phyloP scores from a whole-genome alignment of 92 coral and sea anemone genomes.

The Phenganax stokvisi region DNA sequence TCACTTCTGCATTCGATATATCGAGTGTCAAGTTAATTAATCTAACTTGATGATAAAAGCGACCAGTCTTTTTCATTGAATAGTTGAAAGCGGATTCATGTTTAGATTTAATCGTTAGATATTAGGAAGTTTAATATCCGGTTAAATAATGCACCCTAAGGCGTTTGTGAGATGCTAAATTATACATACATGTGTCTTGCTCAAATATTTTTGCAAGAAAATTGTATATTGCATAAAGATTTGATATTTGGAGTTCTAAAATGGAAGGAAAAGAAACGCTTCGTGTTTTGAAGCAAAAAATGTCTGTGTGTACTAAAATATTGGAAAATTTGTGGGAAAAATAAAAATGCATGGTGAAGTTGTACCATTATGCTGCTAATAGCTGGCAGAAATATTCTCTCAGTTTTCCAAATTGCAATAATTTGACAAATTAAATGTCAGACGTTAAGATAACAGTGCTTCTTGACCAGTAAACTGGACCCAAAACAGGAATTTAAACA shows the following conservation, averaged over 20 bases:
- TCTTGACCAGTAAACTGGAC: slow-evolving; percentile 27
- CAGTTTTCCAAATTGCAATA: slow-evolving; percentile 10
- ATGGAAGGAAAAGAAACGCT: too few relatives aligned
- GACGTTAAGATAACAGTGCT: background rate
- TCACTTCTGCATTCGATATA: background rate
- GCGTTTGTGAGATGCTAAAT: background rate
- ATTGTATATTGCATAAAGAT: too few relatives aligned
- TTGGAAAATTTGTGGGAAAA: too few relatives aligned
- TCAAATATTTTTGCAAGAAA: background rate
- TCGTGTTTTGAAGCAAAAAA: too few relatives aligned
- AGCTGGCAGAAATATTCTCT: background rate
- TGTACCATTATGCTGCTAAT: background rate
- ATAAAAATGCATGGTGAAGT: background rate
- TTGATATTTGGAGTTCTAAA: too few relatives aligned
- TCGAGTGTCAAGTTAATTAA: background rate
- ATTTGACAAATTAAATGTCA: background rate
- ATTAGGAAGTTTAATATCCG: slow-evolving; percentile 1
- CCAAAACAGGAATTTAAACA: slow-evolving; percentile 6
- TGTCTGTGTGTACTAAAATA: too few relatives aligned
- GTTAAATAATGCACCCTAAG: background rate
- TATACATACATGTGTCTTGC: background rate
- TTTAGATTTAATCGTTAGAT: background rate
- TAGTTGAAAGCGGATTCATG: background rate
- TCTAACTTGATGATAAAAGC: background rate
- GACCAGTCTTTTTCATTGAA: background rate